A percentile compares a stretch with the other conserved stretches of the same genome.
phyloP scores from a whole-genome alignment of 2,797 vertebrate genomes.

The Hephaestus fuliginosus region DNA sequence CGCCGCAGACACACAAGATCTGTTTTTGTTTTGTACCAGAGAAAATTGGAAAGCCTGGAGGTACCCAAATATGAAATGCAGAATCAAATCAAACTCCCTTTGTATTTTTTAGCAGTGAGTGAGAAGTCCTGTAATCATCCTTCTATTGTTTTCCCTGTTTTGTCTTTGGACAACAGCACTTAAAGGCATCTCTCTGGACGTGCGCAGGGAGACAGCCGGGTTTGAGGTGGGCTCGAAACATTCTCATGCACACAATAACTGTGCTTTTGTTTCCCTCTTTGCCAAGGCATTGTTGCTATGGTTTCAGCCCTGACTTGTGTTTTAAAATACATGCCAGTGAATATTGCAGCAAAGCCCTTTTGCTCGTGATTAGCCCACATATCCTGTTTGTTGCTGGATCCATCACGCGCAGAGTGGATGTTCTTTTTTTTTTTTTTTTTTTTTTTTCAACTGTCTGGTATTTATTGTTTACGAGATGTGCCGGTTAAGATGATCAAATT shows the following conservation, averaged over 20 bases:
- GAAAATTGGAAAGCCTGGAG: constrained; percentile 62
- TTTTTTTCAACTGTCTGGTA: not conserved
- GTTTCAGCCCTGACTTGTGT: constrained; percentile 57
- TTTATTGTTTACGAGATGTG: constrained; percentile 36
- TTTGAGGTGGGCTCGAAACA: constrained; percentile 27
- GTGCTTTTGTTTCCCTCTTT: constrained; percentile 44
- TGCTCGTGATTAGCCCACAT: constrained; percentile 35
- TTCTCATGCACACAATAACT: constrained; percentile 47
- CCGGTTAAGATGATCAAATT: constrained; percentile 61
- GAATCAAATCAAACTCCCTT: constrained; percentile 65
- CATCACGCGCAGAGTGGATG: constrained; percentile 7
- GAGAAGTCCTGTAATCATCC: constrained; percentile 65
- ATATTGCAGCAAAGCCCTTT: constrained; percentile 26
- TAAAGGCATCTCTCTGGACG: constrained; percentile 34
- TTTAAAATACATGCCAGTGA: constrained; percentile 50
- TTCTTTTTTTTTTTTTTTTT: constrained; percentile 22
- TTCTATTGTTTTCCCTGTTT: constrained; percentile 35
- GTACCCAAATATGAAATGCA: constrained; percentile 60
- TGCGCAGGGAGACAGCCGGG: constrained; percentile 14
- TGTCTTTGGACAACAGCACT: constrained; percentile 37
- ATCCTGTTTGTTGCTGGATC: constrained; percentile 35
- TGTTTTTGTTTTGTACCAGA: constrained; percentile 47
- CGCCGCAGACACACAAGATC: constrained; percentile 21
- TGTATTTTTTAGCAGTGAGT: constrained; percentile 46
- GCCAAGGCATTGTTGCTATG: constrained; percentile 67